Percentiles rank a stretch among this genome's conserved stretches.
phyloP scores from a whole-genome alignment of 2,888 invertebrate species.

The Sarcophaga carnaria region DNA sequence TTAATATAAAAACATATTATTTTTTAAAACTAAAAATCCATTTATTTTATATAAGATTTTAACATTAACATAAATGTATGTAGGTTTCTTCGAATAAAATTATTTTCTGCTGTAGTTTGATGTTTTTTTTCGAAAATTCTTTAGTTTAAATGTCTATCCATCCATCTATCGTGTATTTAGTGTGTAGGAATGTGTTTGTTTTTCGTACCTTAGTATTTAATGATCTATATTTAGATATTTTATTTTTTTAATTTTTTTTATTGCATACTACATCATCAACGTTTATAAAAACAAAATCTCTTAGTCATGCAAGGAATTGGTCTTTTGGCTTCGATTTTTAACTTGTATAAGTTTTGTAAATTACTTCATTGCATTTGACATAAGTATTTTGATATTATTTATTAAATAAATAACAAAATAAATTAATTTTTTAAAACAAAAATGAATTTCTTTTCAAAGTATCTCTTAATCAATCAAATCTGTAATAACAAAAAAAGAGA shows the following conservation, averaged over 20 bases:
- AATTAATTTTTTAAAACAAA: too few species aligned
- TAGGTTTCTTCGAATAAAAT: background rate
- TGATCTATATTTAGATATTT: constrained; percentile 66
- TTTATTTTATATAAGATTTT: constrained; percentile 44
- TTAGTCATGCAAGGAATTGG: constrained; percentile 58
- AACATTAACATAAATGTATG: constrained; percentile 7
- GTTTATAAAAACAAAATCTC: constrained; percentile 43
- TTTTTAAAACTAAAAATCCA: constrained; percentile 2
- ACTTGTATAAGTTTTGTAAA: constrained; percentile 1
- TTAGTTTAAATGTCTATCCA: constrained; percentile 32
- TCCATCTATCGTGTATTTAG: constrained; percentile 16
- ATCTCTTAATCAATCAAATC: too few species aligned
- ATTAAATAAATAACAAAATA: constrained; percentile 3
- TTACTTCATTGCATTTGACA: background rate
- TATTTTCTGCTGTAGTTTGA: background rate
- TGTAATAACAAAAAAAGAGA: background rate
- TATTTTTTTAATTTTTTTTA: constrained; percentile 36
- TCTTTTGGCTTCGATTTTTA: constrained; percentile 1
- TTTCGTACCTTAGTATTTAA: constrained; percentile 63
- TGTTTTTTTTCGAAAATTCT: constrained; percentile 27
- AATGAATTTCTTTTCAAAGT: too few species aligned
- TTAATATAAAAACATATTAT: background rate
- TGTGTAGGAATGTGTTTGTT: constrained; percentile 35
- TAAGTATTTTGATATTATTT: constrained; percentile 14
- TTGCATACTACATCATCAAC: constrained; percentile 58